Evolutionary conservation across 2,888 invertebrate species (phyloP), one percentile per base, ranked within the genome.

Genomic region (Syrista parreyssii): DNA sequence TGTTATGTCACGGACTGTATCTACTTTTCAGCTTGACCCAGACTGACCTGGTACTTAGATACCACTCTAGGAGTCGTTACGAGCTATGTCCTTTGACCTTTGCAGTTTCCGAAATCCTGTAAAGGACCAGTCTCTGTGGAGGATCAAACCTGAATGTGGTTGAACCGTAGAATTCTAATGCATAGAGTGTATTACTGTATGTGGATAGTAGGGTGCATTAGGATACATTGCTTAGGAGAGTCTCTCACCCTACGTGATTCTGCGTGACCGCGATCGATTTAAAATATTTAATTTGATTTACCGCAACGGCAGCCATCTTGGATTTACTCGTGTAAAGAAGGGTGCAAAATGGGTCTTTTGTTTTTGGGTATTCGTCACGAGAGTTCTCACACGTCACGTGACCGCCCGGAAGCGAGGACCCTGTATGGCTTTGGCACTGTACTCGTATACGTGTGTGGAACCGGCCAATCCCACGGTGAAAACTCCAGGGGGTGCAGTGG

Each of bases 401-500:
- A 77, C 78, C 81, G 80, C 84, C 88, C 89, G 89, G 89, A 89
- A 89, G 88, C 86, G 82, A 83, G 81, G 83, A 81, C 82, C 84
- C 81, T 79, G 84, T 83, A 84, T 85, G 84, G 83, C 81, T 55
- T 40, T 80, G 79, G 83, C 82, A 83, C 86, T 84, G 82, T 81
- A 79, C 84, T 83, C 84, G 78, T 82, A 82, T 77, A 76, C 76
- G 82, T 77, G 77, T 79, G 80, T 79, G 31, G 73, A 33, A 12
- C 40, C 34, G 68, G 40, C 23, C 81, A 89, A 88, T 91, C 90
- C 89, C 91, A 90, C 91, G 90, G 90, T 90, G 86, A 83, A 88
- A 87, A 85, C 89, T 84, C 84, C 83, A 87, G 88, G 89, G 90
- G 88, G 85, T 88, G 84, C 88, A 84, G 85, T 87, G 86, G 88